phyloP scores from a whole-genome alignment of 1,140 invertebrate species.

The Drosophila nannoptera region DNA sequence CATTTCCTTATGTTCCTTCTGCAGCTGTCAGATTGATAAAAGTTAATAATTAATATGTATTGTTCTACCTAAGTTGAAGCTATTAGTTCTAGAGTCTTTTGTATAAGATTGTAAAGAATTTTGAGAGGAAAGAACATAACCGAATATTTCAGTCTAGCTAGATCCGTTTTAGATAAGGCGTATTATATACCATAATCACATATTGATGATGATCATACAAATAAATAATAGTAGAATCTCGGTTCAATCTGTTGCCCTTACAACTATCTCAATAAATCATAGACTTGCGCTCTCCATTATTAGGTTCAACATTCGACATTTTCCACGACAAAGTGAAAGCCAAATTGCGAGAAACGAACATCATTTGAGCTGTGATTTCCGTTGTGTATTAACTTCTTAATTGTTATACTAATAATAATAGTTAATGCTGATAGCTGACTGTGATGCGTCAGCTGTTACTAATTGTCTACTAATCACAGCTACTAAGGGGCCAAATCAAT shows the following conservation, averaged over 20 bases:
- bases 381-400: not conserved
- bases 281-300: too few relatives aligned
- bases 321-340: not conserved
- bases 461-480: conserved; percentile 35
- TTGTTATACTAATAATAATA: not conserved
- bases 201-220: too few relatives aligned
- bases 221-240: too few relatives aligned
- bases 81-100: conserved; percentile 1
- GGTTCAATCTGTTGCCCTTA: too few relatives aligned
- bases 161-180: too few relatives aligned
- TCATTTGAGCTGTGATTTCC: not conserved
- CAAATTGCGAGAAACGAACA: not conserved
- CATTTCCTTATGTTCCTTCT: not conserved
- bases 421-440: conserved; percentile 1
- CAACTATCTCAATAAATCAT: too few relatives aligned
- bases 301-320: not conserved
- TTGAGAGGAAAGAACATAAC: not conserved
- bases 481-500: conserved; percentile 57
- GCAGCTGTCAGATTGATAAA: conserved; percentile 5
- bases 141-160: too few relatives aligned
- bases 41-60: not conserved
- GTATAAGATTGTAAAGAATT: not conserved
- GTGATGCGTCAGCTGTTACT: conserved; percentile 19
- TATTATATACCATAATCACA: too few relatives aligned
- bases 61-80: not conserved